Conservation (phyloP, 2,888 invertebrate genomes). For the Danaus chrysippus region DNA sequence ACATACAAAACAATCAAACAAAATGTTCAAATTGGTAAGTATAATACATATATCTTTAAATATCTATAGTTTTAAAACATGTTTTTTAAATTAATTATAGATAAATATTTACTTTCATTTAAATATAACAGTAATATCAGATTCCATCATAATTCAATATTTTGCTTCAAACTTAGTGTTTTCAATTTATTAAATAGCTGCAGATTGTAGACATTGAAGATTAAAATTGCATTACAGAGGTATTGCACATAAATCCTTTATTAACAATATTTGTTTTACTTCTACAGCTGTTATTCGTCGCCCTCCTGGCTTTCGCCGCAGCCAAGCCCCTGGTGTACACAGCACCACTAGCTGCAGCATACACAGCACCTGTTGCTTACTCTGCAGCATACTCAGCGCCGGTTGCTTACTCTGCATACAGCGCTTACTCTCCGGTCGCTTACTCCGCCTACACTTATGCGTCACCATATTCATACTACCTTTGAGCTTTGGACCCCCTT, state of each 20-base stretch:
- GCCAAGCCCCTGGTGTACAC: slow-evolving; percentile 51
- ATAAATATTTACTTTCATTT: no score
- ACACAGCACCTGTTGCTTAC: slow-evolving; percentile 42
- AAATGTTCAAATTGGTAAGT: slow-evolving; percentile 78
- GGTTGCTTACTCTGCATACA: slow-evolving; percentile 51
- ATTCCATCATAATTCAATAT: no score
- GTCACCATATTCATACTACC: slow-evolving; percentile 45
- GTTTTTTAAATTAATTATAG: no score
- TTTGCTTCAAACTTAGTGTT: no score
- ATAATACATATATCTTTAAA: slow-evolving; percentile 1
- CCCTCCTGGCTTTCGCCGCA: slow-evolving; percentile 68
- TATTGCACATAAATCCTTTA: background rate
- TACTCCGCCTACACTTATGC: slow-evolving; percentile 47
- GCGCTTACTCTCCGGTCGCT: slow-evolving; percentile 47
- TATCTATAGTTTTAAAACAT: background rate
- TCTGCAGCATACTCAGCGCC: slow-evolving; percentile 48
- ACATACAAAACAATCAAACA: slow-evolving; percentile 51
- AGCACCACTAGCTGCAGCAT: slow-evolving; percentile 44
- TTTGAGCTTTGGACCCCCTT: slow-evolving; percentile 24
- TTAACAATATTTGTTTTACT: slow-evolving; percentile 18
- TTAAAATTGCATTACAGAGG: background rate
- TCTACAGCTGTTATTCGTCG: slow-evolving; percentile 73
- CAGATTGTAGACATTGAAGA: background rate
- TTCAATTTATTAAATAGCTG: background rate
- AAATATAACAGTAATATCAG: no score